phyloP scores from a whole-genome alignment of 2,113 vertebrate genomes.

The Dromaius novaehollandiae region DNA sequence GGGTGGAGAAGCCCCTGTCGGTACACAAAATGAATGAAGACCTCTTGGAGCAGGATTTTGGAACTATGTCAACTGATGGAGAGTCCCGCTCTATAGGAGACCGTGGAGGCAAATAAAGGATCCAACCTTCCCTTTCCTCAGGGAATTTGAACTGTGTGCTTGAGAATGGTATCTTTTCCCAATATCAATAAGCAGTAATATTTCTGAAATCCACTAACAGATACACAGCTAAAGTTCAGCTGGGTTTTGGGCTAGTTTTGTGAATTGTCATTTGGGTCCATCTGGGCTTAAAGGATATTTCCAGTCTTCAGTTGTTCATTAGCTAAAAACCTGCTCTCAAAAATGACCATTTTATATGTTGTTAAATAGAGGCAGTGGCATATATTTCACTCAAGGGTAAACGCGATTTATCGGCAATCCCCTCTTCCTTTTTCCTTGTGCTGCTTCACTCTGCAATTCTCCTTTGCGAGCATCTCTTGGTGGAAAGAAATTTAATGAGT shows the following conservation, averaged over 20 bases:
- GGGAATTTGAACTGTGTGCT: neutral
- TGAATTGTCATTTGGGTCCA: neutral
- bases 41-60: neutral
- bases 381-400: neutral
- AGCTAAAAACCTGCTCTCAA: neutral
- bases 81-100: neutral
- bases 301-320: neutral
- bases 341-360: neutral
- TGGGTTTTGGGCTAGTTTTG: neutral
- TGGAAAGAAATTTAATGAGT: neutral
- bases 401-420: neutral
- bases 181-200: neutral
- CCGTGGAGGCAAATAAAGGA: neutral
- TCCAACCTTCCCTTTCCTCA: neutral
- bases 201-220: neutral
- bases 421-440: neutral
- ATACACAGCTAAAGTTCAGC: neutral
- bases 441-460: neutral
- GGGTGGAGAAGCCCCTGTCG: neutral
- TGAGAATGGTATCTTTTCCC: neutral
- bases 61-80: neutral
- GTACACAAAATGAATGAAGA: rapidly evolving
- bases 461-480: neutral
- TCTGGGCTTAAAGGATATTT: neutral
- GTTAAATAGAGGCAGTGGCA: neutral